A percentile compares a stretch with the other conserved stretches of the same genome.
Conservation (phyloP, 2,797 vertebrate genomes). For the Okamejei kenojei region DNA sequence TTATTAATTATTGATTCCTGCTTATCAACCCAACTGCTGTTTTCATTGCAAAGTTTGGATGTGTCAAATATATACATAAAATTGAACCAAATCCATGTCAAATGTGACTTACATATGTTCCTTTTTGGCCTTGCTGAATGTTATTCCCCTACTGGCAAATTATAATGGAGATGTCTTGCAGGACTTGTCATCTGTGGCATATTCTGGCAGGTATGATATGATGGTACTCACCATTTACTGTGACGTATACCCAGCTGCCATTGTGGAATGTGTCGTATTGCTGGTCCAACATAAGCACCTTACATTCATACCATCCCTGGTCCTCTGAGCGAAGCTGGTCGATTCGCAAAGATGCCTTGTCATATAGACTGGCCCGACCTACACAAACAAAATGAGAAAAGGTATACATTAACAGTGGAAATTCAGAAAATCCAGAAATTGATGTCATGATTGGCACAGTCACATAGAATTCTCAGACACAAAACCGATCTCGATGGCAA, state of each 20-base stretch:
- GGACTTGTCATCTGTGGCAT: no score
- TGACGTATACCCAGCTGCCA: slow-evolving; percentile 98
- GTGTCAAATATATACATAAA: not conserved
- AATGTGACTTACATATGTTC: not conserved
- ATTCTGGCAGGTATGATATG: not conserved
- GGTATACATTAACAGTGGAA: not conserved
- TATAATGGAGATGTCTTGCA: not conserved
- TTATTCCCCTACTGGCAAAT: not conserved
- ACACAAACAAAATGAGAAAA: slow-evolving; percentile 31
- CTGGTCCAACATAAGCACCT: slow-evolving; percentile 97
- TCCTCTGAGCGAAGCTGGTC: slow-evolving; percentile 91
- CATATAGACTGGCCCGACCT: slow-evolving; percentile 91
- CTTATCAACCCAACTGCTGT: not conserved
- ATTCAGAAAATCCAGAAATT: not conserved
- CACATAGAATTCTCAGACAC: not conserved
- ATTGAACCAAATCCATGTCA: not conserved
- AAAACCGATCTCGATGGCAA: not conserved
- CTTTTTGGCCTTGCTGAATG: not conserved
- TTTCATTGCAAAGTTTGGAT: not conserved
- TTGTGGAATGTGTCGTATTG: slow-evolving; percentile 98
- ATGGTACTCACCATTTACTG: slow-evolving; percentile 79
- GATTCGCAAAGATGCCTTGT: slow-evolving; percentile 91
- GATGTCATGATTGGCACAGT: no score
- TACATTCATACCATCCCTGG: slow-evolving; percentile 99
- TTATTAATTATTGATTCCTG: not conserved